Conservation (phyloP, 2,797 vertebrate genomes). For the Sus cebifrons region DNA sequence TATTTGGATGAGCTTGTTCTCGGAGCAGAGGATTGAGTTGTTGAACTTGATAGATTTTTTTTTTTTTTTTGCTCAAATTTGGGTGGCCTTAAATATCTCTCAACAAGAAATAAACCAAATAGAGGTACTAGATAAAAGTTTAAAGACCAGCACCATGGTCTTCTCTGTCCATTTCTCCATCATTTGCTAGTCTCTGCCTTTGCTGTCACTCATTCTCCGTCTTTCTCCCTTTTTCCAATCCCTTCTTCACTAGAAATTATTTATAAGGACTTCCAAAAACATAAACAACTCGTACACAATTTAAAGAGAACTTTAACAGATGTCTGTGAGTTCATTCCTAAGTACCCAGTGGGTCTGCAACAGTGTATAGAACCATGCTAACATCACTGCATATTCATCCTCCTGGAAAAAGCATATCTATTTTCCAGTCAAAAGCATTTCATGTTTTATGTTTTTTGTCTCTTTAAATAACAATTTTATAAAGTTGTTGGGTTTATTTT, state of each 20-base stretch:
- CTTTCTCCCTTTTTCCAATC: background rate
- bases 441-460: constrained; percentile 31
- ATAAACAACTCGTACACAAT: background rate
- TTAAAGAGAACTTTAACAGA: constrained; percentile 42
- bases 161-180: background rate
- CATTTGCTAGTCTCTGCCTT: background rate
- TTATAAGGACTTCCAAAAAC: background rate
- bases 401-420: constrained; percentile 43
- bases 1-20: constrained; percentile 1
- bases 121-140: background rate
- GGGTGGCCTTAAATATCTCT: background rate
- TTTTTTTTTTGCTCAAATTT: background rate
- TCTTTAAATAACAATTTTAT: constrained; percentile 52
- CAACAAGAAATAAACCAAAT: constrained; percentile 17
- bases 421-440: constrained; percentile 30
- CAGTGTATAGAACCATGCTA: background rate
- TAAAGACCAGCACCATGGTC: background rate
- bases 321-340: constrained; percentile 47
- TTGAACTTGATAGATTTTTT: background rate
- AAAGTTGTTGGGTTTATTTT: background rate
- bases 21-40: background rate
- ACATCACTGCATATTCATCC: background rate
- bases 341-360: constrained; percentile 1
- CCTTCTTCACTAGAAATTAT: constrained; percentile 11
- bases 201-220: background rate